Conservation (phyloP, 1,140 invertebrate genomes). For the Lamellibrachia luymesi region DNA sequence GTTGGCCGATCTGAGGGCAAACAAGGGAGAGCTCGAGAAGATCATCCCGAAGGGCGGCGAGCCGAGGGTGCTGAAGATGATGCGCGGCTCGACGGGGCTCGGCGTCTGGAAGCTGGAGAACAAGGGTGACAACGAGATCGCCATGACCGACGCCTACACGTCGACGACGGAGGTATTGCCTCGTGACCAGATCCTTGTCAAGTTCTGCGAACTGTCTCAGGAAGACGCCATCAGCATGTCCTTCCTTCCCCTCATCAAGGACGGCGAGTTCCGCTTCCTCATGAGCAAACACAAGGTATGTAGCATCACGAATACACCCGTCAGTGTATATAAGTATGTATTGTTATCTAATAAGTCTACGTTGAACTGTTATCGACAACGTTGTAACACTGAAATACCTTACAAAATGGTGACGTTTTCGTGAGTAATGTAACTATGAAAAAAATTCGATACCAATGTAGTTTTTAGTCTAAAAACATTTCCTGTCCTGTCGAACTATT, state of each 20-base stretch:
- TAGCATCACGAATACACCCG: not conserved
- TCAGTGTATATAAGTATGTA: not conserved
- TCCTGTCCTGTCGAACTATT: too few relatives aligned
- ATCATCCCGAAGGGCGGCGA: slow-evolving; percentile 27
- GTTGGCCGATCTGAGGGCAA: slow-evolving; percentile 19
- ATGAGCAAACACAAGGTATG: slow-evolving; percentile 26
- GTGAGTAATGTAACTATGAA: not conserved
- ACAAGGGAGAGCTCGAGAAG: slow-evolving; percentile 23
- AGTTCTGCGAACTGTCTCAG: slow-evolving; percentile 20
- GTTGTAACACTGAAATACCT: too few relatives aligned
- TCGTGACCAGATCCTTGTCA: slow-evolving; percentile 21
- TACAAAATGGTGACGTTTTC: not conserved
- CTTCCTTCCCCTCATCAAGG: slow-evolving; percentile 30
- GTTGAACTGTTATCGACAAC: not conserved
- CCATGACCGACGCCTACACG: slow-evolving; percentile 27
- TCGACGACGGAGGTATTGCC: slow-evolving; percentile 21
- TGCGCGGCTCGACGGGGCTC: slow-evolving; percentile 27
- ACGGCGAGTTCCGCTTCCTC: slow-evolving; percentile 30
- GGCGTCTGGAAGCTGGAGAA: slow-evolving; percentile 32
- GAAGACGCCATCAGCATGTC: slow-evolving; percentile 31
- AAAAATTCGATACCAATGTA: not conserved
- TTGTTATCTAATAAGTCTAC: not conserved
- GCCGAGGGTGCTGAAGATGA: slow-evolving; percentile 29
- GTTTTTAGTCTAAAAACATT: too few relatives aligned
- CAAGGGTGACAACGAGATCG: slow-evolving; percentile 24